Base-by-base conservation (phyloP, 2,888 invertebrate species). In the Phyllotreta cruciferae region DNA sequence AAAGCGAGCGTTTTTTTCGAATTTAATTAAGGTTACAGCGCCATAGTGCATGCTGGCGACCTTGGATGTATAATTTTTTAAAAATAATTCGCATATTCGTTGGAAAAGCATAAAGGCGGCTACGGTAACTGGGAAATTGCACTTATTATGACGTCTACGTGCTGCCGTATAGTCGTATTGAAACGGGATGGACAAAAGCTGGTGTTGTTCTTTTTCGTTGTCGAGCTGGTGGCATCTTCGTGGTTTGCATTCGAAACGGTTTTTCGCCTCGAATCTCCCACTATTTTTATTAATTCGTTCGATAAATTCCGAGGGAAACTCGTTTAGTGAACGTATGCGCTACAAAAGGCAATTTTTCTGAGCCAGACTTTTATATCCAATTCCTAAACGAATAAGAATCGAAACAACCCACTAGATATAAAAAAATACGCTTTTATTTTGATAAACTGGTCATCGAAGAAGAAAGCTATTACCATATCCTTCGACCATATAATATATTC, bases 71-170 rank as follows among this genome's bases (percentile, higher is more conserved):
- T 3, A 3, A 3, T 24, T 24, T 24, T 24, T 24, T 24, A 3
- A 3, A 24, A 24, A 24, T 24, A 24, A 24, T 44, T n/a, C 44
- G 10, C n/a, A 49, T 41, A 62, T 13, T 36, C 42, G 50, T 52
- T 8, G 56, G 38, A 70, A 70, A 71, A 14, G 6, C 67, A 66
- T 69, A 71, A 73, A 73, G 70, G 65, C 69, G 68, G 67, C 70
- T 70, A 69, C 67, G 55, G 70, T 71, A 70, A 72, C 71, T 72
- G 72, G 62, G 66, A 71, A 74, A 74, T 73, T 73, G 73, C 74
- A 70, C 73, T 75, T 74, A 74, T 74, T 75, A 74, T 71, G 72
- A 66, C 66, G 69, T 65, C 66, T 70, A 75, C 75, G 75, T 75
- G 75, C 69, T 70, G 63, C 67, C 1, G 24, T 69, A n/a, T n/a